Conservation (phyloP, 2,888 invertebrate genomes). For the Ophioninae sp. region DNA sequence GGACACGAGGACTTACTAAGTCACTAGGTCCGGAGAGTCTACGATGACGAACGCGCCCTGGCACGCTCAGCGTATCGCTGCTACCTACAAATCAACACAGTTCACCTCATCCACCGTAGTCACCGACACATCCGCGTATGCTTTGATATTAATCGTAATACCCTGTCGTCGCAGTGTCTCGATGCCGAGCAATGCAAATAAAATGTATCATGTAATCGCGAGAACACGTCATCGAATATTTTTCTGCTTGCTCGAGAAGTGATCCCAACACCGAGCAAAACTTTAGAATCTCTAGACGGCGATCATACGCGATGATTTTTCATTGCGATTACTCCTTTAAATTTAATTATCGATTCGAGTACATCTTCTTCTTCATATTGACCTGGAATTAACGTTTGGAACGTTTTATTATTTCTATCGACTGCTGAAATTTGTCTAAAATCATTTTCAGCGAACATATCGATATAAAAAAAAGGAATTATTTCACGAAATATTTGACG, state of each 20-base stretch:
- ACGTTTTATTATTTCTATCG: background rate
- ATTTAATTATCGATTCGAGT: background rate
- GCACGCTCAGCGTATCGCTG: constrained; percentile 76
- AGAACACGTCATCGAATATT: background rate
- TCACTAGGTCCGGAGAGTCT: constrained; percentile 79
- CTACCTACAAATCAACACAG: constrained; percentile 78
- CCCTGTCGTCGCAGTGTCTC: background rate
- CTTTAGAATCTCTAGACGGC: no score
- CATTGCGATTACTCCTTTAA: background rate
- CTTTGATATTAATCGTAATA: background rate
- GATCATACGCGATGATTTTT: background rate
- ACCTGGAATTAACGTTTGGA: background rate
- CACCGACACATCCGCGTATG: constrained; percentile 3
- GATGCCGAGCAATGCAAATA: background rate
- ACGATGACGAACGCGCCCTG: constrained; percentile 74
- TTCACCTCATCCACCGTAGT: constrained; percentile 36
- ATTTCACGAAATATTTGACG: background rate
- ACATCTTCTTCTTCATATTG: background rate
- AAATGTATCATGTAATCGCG: background rate
- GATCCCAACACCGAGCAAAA: background rate
- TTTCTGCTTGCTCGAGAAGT: background rate
- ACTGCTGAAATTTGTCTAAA: background rate
- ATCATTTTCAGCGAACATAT: background rate
- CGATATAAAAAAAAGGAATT: background rate
- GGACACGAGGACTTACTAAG: constrained; percentile 76